A percentile compares a stretch with the other conserved stretches of the same genome.
Conservation (phyloP, 2,113 vertebrate species). For the Crotalus tigris region DNA sequence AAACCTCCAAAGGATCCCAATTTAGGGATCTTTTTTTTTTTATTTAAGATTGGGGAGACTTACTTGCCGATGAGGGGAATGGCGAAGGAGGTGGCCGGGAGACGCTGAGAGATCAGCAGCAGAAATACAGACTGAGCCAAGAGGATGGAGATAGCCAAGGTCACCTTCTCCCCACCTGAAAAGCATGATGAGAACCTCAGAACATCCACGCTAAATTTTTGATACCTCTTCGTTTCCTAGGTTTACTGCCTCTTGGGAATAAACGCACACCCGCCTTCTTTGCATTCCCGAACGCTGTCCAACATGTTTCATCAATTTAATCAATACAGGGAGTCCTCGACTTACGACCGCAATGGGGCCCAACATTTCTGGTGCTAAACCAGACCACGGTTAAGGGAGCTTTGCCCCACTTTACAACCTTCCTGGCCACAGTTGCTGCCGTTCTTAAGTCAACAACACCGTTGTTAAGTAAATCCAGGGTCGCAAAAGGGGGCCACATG, state of each 20-base stretch:
- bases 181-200: neutral
- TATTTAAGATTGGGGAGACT: constrained; percentile 10
- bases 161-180: constrained; percentile 94
- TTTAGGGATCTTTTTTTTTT: accelerated
- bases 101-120: constrained; percentile 90
- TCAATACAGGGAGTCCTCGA: too few species aligned
- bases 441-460: neutral
- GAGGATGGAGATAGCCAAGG: constrained; percentile 89
- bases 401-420: too few species aligned
- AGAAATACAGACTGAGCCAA: constrained; percentile 95
- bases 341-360: too few species aligned
- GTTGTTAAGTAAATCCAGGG: neutral
- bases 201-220: neutral
- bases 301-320: neutral
- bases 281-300: neutral
- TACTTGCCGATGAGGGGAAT: constrained; percentile 91
- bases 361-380: too few species aligned
- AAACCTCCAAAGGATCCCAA: neutral
- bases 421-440: accelerated
- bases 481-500: neutral
- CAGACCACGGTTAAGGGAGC: too few species aligned
- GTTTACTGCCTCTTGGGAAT: neutral
- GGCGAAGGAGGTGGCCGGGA: constrained; percentile 86
- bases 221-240: neutral
- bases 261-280: too few species aligned